Conservation (phyloP, 2,113 vertebrate species). For the Casuarius casuarius region DNA sequence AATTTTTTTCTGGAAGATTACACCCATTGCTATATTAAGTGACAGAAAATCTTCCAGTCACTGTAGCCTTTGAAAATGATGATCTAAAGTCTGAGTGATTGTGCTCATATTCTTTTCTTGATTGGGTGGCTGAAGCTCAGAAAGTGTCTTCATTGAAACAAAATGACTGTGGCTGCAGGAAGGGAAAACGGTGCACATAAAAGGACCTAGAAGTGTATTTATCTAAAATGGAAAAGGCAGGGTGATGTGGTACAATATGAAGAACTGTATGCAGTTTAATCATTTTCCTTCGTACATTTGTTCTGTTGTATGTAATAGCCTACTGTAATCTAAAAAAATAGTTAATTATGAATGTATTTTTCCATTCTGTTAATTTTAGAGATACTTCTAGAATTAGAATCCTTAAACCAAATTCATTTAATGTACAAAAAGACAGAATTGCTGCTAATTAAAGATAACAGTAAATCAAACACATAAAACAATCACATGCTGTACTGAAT, state of each 20-base stretch:
- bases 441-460: constrained; percentile 61
- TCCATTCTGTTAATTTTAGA: constrained; percentile 34
- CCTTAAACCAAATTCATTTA: constrained; percentile 48
- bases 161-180: neutral
- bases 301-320: constrained; percentile 10
- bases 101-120: neutral
- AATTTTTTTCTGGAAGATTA: constrained; percentile 58
- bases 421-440: constrained; percentile 46
- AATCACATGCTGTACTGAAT: neutral
- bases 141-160: neutral
- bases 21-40: constrained; percentile 45
- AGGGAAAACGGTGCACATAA: neutral
- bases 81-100: constrained; percentile 31
- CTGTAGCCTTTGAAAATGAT: constrained; percentile 11
- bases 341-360: neutral
- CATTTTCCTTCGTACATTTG: neutral
- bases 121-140: neutral
- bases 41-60: neutral
- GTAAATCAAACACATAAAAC: constrained; percentile 36
- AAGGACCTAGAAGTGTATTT: neutral
- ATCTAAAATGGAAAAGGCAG: neutral
- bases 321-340: constrained; percentile 21
- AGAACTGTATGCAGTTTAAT: neutral
- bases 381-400: constrained; percentile 48
- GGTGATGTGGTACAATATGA: neutral